These are phyloP conservation scores for Bufotes viridis DNA, from an alignment of 2,797 vertebrate genomes.

Conservation along the genomic window DNA sequence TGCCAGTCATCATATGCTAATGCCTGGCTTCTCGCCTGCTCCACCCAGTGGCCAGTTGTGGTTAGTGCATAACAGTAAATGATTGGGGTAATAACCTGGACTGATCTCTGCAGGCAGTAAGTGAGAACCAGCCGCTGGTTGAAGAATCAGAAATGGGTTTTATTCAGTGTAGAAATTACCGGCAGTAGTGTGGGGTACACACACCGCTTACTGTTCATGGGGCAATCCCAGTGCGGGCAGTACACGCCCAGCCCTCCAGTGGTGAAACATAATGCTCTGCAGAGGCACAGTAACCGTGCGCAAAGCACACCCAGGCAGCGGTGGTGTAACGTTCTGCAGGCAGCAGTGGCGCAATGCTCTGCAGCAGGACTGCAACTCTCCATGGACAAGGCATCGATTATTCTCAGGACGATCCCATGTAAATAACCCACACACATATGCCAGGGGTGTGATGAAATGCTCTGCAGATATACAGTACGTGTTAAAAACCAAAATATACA, in stretches of 20 bases:
- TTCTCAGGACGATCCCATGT: not conserved
- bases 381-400: not conserved
- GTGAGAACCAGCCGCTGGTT: not conserved
- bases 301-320: not conserved
- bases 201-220: not conserved
- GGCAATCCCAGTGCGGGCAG: not conserved
- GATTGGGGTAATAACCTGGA: not conserved
- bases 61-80: not conserved
- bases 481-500: not conserved
- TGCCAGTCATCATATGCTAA: too few species aligned
- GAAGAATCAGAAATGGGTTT: slow-evolving; percentile 33
- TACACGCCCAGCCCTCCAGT: not conserved
- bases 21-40: not conserved
- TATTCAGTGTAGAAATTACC: slow-evolving; percentile 46
- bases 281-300: not conserved
- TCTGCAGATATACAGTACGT: slow-evolving; percentile 3
- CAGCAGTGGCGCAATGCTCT: not conserved
- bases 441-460: not conserved
- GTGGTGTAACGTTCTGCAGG: not conserved
- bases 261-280: not conserved
- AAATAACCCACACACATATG: not conserved
- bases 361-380: not conserved
- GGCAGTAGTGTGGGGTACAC: slow-evolving; percentile 12
- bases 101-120: too few species aligned
- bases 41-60: not conserved